Percentiles rank a stretch among this genome's conserved stretches.
Conservation (phyloP, 2,888 invertebrate species). For the Hydraecia micacea region DNA sequence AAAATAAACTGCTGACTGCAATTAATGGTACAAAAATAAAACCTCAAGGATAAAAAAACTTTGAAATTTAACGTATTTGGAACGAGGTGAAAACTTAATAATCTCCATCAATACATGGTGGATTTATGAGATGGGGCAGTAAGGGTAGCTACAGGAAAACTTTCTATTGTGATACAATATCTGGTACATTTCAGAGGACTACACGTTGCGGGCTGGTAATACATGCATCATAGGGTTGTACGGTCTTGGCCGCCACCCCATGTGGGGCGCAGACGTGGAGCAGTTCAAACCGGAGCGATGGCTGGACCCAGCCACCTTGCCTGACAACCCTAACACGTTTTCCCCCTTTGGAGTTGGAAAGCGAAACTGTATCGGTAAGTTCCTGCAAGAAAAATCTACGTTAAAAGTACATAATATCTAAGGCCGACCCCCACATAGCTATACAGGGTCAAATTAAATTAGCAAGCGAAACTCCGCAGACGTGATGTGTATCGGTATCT, state of each 20-base stretch:
- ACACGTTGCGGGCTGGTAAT: conserved; percentile 67
- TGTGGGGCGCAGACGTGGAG: conserved; percentile 77
- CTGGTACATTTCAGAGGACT: conserved; percentile 20
- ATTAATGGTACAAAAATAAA: no score
- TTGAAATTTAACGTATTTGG: no score
- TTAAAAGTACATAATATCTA: background rate
- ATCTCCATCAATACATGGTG: background rate
- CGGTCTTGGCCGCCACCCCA: conserved; percentile 74
- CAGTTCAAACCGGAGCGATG: conserved; percentile 78
- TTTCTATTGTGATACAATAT: no score
- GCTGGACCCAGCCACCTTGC: conserved; percentile 71
- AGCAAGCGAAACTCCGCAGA: no score
- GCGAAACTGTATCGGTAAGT: conserved; percentile 33
- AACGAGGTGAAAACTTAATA: no score
- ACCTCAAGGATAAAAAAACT: no score
- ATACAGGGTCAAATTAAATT: no score
- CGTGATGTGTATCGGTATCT: no score
- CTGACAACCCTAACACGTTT: conserved; percentile 71
- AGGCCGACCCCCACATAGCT: background rate
- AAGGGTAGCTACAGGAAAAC: background rate
- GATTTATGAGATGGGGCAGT: background rate
- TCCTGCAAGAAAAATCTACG: background rate
- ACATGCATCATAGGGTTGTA: conserved; percentile 72
- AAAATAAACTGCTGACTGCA: no score
- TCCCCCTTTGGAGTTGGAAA: conserved; percentile 71